Base-by-base conservation (phyloP, 2,113 vertebrate species). In the Amblyornis subalaris region DNA sequence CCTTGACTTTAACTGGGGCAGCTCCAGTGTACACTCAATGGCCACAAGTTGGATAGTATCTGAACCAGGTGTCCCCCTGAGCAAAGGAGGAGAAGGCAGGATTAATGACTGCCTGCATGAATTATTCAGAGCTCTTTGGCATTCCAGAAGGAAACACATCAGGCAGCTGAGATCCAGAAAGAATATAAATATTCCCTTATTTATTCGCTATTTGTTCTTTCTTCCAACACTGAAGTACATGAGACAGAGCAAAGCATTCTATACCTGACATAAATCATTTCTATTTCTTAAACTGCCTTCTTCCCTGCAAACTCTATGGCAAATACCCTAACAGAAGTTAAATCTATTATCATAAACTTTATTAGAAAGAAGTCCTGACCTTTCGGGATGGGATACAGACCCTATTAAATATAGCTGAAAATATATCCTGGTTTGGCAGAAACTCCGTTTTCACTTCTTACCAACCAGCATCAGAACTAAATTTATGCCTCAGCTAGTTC, bases 161-260 rank as follows among this genome's bases (percentile, higher is more conserved):
- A 36, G 53, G 78, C 64, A 88, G 78, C 4, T 85, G 60, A 93
- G 65, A 85, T 55, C 48, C 57, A 90, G 78, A 48, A 93, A 64
- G 91, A 92, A 95, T 90, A 91, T 78, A 95, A 95, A 96, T 94
- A 93, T 61, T 90, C 60, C 53, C 55, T 85, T 95, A 93, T 95
- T 95, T 95, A 95, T 95, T 93, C 85, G 80, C 85, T 89, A 74
- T 93, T 97, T 85, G 88, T 95, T 91, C 93, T 77, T 95, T 97
- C 88, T 67, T 93, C 64, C 60, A 88, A 71, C 85, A 74, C 47
- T 62, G 19, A 91, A 95, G 75, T 73, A 94, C 48, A 80, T 16
- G 62, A 93, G 81, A 93, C 81, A 91, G 60, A 95, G 81, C 48
- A 84, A 91, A 77, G 67, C 82, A 54, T 88, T 90, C 75, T 88